These are phyloP conservation scores for Kudoa iwatai DNA, from an alignment of 30 jellyfish, hydroid and myxozoan species.

Conservation along the genomic window DNA sequence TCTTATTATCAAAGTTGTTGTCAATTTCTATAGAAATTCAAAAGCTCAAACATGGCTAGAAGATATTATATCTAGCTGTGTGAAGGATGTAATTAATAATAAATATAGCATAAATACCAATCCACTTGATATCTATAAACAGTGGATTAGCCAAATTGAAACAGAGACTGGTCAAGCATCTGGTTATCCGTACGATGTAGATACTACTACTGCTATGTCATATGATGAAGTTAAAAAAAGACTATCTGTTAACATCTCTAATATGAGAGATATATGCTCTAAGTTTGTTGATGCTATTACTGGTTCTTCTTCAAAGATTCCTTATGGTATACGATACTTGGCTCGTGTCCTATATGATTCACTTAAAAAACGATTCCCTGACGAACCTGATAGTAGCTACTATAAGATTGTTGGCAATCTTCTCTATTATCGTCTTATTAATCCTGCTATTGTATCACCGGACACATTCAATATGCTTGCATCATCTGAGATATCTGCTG, in stretches of 20 bases:
- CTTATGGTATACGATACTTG: conserved; percentile 62
- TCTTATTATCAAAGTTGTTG: neutral
- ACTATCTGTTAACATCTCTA: conserved; percentile 16
- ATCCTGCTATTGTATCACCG: conserved; percentile 96
- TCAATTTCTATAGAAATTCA: conserved; percentile 16
- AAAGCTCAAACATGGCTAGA: conserved; percentile 70
- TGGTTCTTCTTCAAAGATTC: neutral
- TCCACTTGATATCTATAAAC: conserved; percentile 79
- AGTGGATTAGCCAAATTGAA: conserved; percentile 75
- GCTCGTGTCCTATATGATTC: conserved; percentile 47
- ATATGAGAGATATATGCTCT: conserved; percentile 38
- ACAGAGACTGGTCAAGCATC: conserved; percentile 84
- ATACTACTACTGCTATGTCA: conserved; percentile 52
- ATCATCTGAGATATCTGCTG: conserved; percentile 34
- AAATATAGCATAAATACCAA: conserved; percentile 33
- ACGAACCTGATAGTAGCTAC: conserved; percentile 37
- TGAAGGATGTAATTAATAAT: conserved; percentile 42
- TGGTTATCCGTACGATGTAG: conserved; percentile 74
- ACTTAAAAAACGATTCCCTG: conserved; percentile 22
- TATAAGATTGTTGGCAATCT: conserved; percentile 60
- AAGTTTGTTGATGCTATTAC: conserved; percentile 8
- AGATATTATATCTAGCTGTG: conserved; percentile 34
- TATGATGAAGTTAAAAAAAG: conserved; percentile 77
- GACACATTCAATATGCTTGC: conserved; percentile 74
- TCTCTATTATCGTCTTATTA: conserved; percentile 71